These are phyloP conservation scores for Porites cylindrica DNA, from an alignment of 92 coral and sea anemone genomes.

Conservation along the genomic window DNA sequence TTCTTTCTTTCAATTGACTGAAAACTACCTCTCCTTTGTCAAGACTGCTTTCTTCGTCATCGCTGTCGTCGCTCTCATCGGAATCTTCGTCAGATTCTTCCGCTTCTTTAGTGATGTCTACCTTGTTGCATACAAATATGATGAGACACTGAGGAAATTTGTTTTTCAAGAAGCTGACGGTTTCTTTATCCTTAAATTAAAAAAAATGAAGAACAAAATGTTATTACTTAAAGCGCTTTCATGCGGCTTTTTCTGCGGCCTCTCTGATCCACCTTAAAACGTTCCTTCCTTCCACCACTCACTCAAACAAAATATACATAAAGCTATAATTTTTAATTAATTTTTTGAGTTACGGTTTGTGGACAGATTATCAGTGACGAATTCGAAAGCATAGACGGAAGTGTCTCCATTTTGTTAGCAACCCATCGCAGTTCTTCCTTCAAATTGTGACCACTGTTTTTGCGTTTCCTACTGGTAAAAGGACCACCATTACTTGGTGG, in stretches of 20 bases:
- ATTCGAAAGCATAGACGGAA: too few species aligned
- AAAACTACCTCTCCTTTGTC: constrained; percentile 58
- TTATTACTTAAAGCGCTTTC: neutral
- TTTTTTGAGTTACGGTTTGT: neutral
- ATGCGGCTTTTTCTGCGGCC: neutral
- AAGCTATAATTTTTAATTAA: too few species aligned
- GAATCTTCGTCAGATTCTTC: constrained; percentile 22
- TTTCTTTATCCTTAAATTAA: constrained; percentile 44
- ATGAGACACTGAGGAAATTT: constrained; percentile 59
- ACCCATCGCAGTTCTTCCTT: too few species aligned
- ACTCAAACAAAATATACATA: too few species aligned
- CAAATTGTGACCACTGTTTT: too few species aligned
- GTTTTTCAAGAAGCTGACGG: constrained; percentile 56
- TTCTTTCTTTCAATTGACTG: constrained; percentile 33
- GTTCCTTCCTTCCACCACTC: too few species aligned
- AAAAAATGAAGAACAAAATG: neutral
- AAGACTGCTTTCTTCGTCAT: neutral
- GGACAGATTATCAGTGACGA: neutral
- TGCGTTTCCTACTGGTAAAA: too few species aligned
- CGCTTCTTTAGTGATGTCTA: constrained; percentile 42
- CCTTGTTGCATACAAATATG: constrained; percentile 74
- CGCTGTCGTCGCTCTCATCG: neutral
- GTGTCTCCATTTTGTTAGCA: too few species aligned
- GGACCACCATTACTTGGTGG: too few species aligned
- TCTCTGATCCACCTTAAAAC: neutral